These are phyloP conservation scores for Bunonema sp. DNA, from an alignment of 2,888 invertebrate species.

Conservation along the genomic window DNA sequence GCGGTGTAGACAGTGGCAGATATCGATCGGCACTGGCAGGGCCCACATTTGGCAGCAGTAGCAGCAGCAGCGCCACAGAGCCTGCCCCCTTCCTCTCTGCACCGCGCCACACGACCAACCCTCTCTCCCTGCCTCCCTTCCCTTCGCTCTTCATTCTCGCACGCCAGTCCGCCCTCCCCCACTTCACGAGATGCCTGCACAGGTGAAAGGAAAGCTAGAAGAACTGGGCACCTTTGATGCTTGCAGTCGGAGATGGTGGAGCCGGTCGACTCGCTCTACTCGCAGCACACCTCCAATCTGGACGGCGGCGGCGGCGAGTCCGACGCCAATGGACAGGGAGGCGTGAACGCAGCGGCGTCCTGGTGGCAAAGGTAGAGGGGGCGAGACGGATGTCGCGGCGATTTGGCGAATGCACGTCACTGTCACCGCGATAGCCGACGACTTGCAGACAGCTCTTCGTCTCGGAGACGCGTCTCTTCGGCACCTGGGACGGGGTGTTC, in stretches of 20 bases:
- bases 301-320: slow-evolving; percentile 7
- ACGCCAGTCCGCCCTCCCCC: neutral
- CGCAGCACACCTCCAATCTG: no score
- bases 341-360: slow-evolving; percentile 9
- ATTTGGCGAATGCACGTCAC: no score
- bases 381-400: neutral
- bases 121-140: neutral
- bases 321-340: no score
- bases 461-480: slow-evolving; percentile 82
- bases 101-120: neutral
- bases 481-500: slow-evolving; percentile 94
- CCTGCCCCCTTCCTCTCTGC: neutral
- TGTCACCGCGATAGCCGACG: no score
- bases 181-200: no score
- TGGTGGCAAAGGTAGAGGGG: slow-evolving; percentile 34
- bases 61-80: neutral
- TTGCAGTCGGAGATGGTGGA: slow-evolving; percentile 7
- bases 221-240: no score
- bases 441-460: slow-evolving; percentile 68
- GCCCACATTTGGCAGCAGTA: no score
- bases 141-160: neutral
- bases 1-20: no score
- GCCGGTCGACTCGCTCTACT: slow-evolving; percentile 34
- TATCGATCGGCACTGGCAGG: no score
- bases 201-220: no score